phyloP scores from a whole-genome alignment of 2,113 vertebrate genomes.

The Urocynchramus pylzowi region DNA sequence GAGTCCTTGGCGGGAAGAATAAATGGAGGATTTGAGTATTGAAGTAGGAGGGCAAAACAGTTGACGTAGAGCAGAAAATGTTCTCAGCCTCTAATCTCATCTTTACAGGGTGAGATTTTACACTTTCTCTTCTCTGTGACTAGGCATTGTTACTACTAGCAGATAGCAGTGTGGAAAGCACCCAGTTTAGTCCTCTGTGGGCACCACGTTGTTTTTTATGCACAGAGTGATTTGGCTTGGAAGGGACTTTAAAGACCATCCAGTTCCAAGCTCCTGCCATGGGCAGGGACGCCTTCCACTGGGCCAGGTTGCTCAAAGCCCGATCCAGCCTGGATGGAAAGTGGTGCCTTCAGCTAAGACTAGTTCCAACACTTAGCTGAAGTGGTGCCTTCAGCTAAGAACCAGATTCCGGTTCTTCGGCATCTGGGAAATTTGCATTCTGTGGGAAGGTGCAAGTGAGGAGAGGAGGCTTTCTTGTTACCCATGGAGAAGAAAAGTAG shows the following conservation, averaged over 20 bases:
- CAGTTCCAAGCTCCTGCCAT: neutral
- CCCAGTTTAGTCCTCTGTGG: neutral
- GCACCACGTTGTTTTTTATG: fast-evolving
- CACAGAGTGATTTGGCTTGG: neutral
- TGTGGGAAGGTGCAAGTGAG: neutral
- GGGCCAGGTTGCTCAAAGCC: neutral
- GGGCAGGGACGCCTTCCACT: neutral
- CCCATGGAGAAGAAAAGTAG: neutral
- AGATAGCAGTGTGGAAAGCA: neutral
- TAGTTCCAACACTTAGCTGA: no score
- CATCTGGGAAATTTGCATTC: neutral
- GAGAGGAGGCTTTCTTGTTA: neutral
- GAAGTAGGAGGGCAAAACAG: neutral
- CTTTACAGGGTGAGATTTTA: neutral
- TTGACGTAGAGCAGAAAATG: neutral
- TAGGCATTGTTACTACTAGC: neutral
- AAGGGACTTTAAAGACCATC: neutral
- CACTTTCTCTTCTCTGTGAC: neutral
- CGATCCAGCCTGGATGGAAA: neutral
- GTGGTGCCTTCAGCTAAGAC: neutral
- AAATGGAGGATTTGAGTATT: neutral
- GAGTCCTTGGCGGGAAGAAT: neutral
- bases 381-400: neutral
- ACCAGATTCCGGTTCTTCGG: no score
- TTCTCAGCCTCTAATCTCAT: neutral